Conservation (phyloP, 2,113 vertebrate genomes). For the Cettia cetti region DNA sequence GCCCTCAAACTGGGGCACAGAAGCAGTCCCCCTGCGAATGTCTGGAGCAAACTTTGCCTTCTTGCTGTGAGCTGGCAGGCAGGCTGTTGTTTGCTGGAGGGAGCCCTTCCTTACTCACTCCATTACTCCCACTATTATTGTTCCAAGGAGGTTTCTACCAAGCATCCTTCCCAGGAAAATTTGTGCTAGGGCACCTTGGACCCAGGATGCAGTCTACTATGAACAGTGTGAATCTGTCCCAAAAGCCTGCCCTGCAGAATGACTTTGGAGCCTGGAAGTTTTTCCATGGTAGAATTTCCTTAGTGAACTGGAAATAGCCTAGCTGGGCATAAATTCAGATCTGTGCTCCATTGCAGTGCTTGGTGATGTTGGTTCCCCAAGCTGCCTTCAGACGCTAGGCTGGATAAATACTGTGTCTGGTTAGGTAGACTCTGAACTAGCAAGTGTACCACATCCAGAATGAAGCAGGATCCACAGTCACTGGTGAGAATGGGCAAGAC, state of each 20-base stretch:
- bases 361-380: not conserved
- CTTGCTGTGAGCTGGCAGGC: not conserved
- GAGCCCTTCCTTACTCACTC: not conserved
- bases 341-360: not conserved
- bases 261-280: not conserved
- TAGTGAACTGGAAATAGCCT: not conserved
- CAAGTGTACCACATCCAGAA: not conserved
- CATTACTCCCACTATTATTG: not conserved
- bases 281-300: not conserved
- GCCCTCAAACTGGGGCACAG: not conserved
- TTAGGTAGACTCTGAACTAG: not conserved
- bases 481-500: not conserved
- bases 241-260: not conserved
- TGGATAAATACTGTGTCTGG: not conserved
- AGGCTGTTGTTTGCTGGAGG: not conserved
- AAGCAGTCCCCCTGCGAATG: rapidly evolving
- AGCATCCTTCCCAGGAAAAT: not conserved
- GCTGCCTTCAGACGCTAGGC: not conserved
- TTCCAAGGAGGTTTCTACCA: not conserved
- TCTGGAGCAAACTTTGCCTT: not conserved
- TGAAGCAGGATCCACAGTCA: not conserved
- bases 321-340: not conserved
- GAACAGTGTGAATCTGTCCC: not conserved
- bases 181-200: not conserved
- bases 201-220: not conserved